phyloP scores from a whole-genome alignment of 2,797 vertebrate species.

The Micromesistius poutassou region DNA sequence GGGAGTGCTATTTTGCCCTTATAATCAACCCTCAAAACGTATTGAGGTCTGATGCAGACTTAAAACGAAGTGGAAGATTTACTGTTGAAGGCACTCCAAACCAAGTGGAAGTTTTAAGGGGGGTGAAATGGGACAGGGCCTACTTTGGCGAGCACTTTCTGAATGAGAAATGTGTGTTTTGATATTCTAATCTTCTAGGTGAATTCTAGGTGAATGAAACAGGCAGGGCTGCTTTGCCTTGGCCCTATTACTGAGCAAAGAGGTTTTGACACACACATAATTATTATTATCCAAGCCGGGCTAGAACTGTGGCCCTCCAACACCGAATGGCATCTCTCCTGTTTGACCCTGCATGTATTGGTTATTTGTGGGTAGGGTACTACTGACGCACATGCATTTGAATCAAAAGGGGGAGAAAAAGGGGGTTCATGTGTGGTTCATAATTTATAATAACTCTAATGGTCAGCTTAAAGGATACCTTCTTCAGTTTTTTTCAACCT shows the following conservation, averaged over 20 bases:
- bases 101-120: too few relatives aligned
- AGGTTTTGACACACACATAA: constrained; percentile 58
- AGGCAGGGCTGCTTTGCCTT: constrained; percentile 43
- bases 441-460: background rate
- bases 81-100: too few relatives aligned
- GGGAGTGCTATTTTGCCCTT: too few relatives aligned
- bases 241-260: constrained; percentile 65
- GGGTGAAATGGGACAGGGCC: too few relatives aligned
- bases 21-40: too few relatives aligned
- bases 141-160: background rate
- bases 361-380: constrained; percentile 14
- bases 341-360: constrained; percentile 26
- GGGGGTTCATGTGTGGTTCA: background rate
- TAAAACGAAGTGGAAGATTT: too few relatives aligned
- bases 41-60: too few relatives aligned
- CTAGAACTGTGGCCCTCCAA: constrained; percentile 62
- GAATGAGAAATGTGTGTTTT: background rate
- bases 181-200: background rate
- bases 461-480: too few relatives aligned
- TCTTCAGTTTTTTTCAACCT: too few relatives aligned
- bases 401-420: background rate
- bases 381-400: background rate
- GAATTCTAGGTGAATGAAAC: background rate
- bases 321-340: constrained; percentile 42
- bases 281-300: constrained; percentile 41